phyloP scores from a whole-genome alignment of 2,797 vertebrate genomes.

The Lepilemur septentrionalis region DNA sequence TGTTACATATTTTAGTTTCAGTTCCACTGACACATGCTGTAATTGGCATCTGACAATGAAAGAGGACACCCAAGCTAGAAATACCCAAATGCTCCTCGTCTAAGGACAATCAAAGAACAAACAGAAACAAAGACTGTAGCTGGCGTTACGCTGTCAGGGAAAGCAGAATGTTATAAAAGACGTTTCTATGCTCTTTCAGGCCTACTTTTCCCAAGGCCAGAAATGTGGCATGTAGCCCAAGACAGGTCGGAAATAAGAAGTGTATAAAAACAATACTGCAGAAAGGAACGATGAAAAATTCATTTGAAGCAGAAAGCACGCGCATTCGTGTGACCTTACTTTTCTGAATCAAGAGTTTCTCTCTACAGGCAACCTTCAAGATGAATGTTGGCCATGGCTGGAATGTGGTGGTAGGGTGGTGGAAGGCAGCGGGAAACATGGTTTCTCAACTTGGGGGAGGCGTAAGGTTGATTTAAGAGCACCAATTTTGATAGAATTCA shows the following conservation, averaged over 20 bases:
- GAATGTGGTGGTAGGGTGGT: neutral
- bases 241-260: constrained; percentile 27
- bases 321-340: neutral
- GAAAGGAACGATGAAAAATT: constrained; percentile 55
- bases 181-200: constrained; percentile 43
- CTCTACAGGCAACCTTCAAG: neutral
- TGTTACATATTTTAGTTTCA: constrained; percentile 6
- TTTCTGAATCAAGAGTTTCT: constrained; percentile 49
- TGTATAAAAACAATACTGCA: constrained; percentile 40
- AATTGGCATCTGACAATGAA: constrained; percentile 8
- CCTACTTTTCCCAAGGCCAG: constrained; percentile 36
- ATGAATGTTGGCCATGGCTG: neutral
- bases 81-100: neutral
- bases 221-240: constrained; percentile 58
- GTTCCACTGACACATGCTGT: neutral
- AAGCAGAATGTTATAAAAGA: constrained; percentile 34
- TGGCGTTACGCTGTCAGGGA: constrained; percentile 38
- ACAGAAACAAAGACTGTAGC: constrained; percentile 21
- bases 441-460: constrained; percentile 12
- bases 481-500: neutral
- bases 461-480: neutral
- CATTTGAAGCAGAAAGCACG: constrained; percentile 39
- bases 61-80: neutral
- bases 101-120: constrained; percentile 38
- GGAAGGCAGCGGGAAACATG: neutral